Evolutionary conservation across 2,888 invertebrate genomes (phyloP), one percentile per base, ranked within the genome.

Genomic region (Euphydryas editha): DNA sequence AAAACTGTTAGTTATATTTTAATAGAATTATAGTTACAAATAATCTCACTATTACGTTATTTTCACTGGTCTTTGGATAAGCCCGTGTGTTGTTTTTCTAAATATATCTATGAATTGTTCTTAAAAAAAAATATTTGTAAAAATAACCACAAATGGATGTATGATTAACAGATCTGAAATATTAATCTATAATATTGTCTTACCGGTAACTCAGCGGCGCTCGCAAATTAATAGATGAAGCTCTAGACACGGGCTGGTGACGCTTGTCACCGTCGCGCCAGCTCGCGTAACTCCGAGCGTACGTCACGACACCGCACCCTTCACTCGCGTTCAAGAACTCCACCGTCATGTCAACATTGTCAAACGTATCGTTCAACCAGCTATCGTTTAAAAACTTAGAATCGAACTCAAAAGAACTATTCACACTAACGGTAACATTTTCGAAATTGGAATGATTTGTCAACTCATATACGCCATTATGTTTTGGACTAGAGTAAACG

Each of bases 191-290:
- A n/a, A 36, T 37, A 24, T n/a, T 24, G 71, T 82, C 93, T 91
- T 75, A 94, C 94, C 94, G 84, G 73, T 93, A 92, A 76, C 91
- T 94, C 37, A 94, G 75, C 17, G 93, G 91, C 51, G 90, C 85
- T 72, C 94, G 82, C 71, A 94, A 81, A 77, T 93, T 94, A 2
- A 87, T 72, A 1, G 92, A 88, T 11, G 79, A 75, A 15, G 78
- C 81, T 68, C 88, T 81, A n/a, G 83, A 74, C 67, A 81, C 73
- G 24, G 70, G 66, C 56, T 67, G 72, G 56, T 82, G 79, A 54
- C 87, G 78, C 72, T 85, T 87, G 67, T 89, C 91, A 0, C 90
- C 89, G 67, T 91, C 90, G 5, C 86, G 83, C 88, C 87, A 89
- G 64, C 93, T 92, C 49, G 87, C 91, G 71, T 92, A 93, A 76